Base-by-base conservation (phyloP, 2,113 vertebrate genomes). In the Choloepus hoffmanni region DNA sequence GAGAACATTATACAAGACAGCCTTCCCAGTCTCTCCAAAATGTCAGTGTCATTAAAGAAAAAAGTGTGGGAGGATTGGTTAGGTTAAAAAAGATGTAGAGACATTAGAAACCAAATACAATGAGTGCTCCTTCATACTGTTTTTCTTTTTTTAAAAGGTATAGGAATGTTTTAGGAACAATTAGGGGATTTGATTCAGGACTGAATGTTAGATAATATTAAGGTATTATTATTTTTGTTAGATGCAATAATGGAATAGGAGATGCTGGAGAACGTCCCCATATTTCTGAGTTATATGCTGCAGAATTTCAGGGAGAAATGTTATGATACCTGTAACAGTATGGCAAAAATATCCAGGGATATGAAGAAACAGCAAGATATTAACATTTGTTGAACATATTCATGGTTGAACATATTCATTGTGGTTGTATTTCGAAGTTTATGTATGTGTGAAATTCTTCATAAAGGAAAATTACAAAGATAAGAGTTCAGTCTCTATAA, bases 381-480 rank as follows among this genome's bases (percentile, higher is more conserved):
- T 76, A 63, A 60, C 58, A 92, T 0, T 72, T 36, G n/a, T 62
- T 81, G 33, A 63, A 85, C 74, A 70, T 85, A 19, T 93, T 90
- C 50, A 62, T 36, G 55, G n/a, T 68, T 81, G 40, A 63, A 85
- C 81, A 70, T 88, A 15, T 90, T 91, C 50, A 67, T 36, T 89
- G 26, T 74, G 33, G 63, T 62, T 12, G 26, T 88, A 62, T 73
- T 85, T 82, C 24, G 78, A 53, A 15, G 73, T 58, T 62, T 43
- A 23, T 82, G 7, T 60, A 28, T 67, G 14, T 68, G 94, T 94
- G 50, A 68, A 95, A 55, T 85, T 83, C 58, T 94, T 90, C 30
- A 19, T 67, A 63, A 53, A 83, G 33, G 40, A 63, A 87, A 62
- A 24, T 60, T 72, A 60, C 82, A 70, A 72, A 74, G 63, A 33